Conservation (phyloP, 2,113 vertebrate species). For the Picathartes gymnocephalus region DNA sequence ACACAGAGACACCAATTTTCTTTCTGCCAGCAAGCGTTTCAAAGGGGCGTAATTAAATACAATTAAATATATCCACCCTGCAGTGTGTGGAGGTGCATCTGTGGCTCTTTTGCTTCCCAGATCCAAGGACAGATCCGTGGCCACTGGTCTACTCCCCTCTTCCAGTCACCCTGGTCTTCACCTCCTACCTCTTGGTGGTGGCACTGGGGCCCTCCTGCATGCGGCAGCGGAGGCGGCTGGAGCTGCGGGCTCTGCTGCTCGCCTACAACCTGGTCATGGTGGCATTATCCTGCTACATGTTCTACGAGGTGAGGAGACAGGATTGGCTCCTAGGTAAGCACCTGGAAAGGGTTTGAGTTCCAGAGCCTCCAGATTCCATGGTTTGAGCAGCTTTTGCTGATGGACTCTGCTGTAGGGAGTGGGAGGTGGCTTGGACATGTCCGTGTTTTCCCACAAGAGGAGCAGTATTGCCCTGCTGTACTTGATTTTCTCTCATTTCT, state of each 20-base stretch:
- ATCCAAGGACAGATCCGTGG: conserved; percentile 73
- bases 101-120: conserved; percentile 43
- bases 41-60: not conserved
- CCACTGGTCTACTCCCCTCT: conserved; percentile 69
- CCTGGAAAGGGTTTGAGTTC: not conserved
- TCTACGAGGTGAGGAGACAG: conserved; percentile 67
- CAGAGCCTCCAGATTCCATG: not conserved
- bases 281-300: conserved; percentile 71
- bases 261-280: conserved; percentile 71
- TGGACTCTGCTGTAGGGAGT: not conserved
- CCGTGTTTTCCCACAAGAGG: not conserved
- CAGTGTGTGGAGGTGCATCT: not conserved
- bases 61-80: not conserved
- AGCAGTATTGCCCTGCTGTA: not conserved
- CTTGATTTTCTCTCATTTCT: not conserved
- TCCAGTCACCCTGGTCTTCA: conserved; percentile 60
- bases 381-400: not conserved
- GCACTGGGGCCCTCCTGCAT: conserved; percentile 61
- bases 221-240: conserved; percentile 23
- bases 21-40: fast-evolving
- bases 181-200: conserved; percentile 60
- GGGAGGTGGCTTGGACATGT: not conserved
- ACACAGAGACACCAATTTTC: not conserved
- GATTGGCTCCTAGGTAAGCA: not conserved
- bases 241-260: conserved; percentile 63